These are phyloP conservation scores for Loripinus fragilis DNA, from an alignment of 2,888 invertebrate species.

Conservation along the genomic window DNA sequence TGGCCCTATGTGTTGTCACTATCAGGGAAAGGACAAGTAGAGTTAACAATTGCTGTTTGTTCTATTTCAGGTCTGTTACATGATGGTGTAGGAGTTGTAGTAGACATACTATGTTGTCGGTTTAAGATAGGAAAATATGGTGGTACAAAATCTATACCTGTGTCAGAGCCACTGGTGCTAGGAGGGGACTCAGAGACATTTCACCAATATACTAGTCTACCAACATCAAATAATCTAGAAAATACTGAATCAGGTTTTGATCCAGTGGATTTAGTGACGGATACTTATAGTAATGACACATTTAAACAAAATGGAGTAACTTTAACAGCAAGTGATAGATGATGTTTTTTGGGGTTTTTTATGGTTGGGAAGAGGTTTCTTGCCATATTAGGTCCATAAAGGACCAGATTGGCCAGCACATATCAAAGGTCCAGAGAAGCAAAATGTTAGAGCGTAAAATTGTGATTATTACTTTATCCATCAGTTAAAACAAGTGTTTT, in stretches of 20 bases:
- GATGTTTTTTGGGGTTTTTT: no score
- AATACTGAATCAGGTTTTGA: constrained; percentile 4
- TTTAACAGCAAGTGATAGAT: background rate
- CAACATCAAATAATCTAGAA: constrained; percentile 3
- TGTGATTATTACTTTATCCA: no score
- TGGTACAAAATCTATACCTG: constrained; percentile 19
- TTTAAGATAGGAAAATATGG: constrained; percentile 68
- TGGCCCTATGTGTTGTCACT: no score
- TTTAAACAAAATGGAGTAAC: constrained; percentile 1
- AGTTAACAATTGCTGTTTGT: no score
- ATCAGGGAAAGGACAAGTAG: no score
- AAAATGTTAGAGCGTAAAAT: no score
- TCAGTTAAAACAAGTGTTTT: no score
- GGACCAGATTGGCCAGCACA: no score
- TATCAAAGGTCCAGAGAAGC: no score
- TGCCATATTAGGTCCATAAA: no score
- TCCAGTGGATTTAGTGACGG: constrained; percentile 14
- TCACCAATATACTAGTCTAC: background rate
- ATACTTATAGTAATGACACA: background rate
- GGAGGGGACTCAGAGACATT: background rate
- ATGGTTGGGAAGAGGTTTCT: no score
- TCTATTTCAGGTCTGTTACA: constrained; percentile 77
- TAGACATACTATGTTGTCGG: constrained; percentile 77
- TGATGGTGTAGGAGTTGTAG: constrained; percentile 68
- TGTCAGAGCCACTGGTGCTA: background rate